phyloP scores from a whole-genome alignment of 2,797 vertebrate genomes.

The Megaceryle alcyon region DNA sequence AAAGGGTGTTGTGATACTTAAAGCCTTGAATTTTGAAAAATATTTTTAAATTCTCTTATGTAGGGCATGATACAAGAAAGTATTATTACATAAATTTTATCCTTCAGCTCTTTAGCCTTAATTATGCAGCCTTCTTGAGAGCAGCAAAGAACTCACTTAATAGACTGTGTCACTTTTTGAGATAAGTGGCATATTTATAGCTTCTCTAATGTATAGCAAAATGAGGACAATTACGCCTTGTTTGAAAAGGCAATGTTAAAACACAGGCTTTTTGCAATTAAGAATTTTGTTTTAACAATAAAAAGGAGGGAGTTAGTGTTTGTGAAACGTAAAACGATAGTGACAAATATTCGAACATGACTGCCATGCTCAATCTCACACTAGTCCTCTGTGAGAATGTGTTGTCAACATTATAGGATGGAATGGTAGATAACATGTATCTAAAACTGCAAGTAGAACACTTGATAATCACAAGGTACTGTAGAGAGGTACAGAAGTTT shows the following conservation, averaged over 20 bases:
- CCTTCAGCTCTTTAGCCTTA: constrained; percentile 51
- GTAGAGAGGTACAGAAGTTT: not conserved
- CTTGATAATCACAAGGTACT: not conserved
- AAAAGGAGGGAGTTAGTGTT: not conserved
- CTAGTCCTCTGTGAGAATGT: not conserved
- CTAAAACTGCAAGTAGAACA: not conserved
- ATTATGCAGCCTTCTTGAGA: constrained; percentile 50
- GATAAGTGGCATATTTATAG: constrained; percentile 62
- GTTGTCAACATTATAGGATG: not conserved
- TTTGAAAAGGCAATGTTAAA: not conserved
- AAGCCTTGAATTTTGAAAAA: not conserved
- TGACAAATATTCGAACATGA: not conserved
- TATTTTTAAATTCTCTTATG: constrained; percentile 5
- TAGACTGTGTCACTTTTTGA: constrained; percentile 32
- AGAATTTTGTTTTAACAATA: constrained; percentile 6
- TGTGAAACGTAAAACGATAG: not conserved
- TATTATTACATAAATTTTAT: constrained; percentile 54
- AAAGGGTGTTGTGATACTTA: not conserved
- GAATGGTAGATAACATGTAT: not conserved
- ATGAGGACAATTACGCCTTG: not conserved
- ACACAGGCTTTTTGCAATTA: not conserved
- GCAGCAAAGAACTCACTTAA: constrained; percentile 41
- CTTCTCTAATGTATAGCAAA: constrained; percentile 1
- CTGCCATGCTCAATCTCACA: not conserved
- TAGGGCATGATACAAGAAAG: constrained; percentile 15